A percentile compares a stretch with the other conserved stretches of the same genome.
Conservation (phyloP, 2,113 vertebrate genomes). For the Callaeas wilsoni region DNA sequence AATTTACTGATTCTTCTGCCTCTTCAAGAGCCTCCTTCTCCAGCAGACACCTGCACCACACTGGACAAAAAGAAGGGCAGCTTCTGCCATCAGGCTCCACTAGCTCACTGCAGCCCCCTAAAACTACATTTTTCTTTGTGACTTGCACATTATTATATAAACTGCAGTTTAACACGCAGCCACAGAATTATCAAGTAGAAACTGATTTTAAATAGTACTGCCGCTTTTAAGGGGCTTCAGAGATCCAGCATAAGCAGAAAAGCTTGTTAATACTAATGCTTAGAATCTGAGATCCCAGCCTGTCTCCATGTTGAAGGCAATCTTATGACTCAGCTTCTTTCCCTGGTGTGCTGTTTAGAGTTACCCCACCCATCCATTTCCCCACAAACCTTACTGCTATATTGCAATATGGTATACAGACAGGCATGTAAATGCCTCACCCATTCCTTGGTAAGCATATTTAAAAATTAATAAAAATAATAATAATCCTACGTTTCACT, state of each 20-base stretch:
- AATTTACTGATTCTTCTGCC: neutral
- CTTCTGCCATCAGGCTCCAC: neutral
- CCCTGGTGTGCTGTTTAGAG: neutral
- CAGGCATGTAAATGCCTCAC: neutral
- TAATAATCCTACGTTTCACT: neutral
- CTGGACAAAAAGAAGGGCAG: neutral
- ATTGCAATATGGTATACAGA: neutral
- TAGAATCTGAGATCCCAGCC: neutral
- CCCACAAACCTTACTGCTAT: neutral
- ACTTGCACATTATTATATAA: neutral
- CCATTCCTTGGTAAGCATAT: neutral
- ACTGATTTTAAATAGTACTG: neutral
- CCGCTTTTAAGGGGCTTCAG: neutral
- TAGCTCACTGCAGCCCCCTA: neutral
- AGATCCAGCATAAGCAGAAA: neutral
- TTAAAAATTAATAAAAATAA: neutral
- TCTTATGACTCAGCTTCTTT: slow-evolving; percentile 44
- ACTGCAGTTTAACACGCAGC: neutral
- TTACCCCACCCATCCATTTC: slow-evolving; percentile 30
- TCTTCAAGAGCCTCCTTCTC: neutral
- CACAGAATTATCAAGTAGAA: neutral
- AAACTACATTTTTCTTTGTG: neutral
- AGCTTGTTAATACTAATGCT: neutral
- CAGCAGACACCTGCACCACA: neutral
- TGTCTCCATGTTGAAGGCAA: neutral